Base-by-base conservation (phyloP, 1,140 invertebrate species). In the Grapholita molesta region DNA sequence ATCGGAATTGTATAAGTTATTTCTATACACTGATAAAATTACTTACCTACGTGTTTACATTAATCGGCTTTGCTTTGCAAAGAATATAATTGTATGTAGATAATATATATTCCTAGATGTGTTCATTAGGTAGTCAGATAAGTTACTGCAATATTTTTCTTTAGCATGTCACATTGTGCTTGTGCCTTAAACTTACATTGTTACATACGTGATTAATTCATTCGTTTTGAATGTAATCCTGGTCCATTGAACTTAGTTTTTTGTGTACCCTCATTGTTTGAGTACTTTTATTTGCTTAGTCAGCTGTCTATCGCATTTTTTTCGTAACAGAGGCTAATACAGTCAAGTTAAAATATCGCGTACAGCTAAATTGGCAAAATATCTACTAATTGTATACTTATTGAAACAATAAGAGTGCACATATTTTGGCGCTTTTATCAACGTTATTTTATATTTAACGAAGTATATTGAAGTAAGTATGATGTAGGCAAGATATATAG, bases 271-370 rank as follows among this genome's bases (percentile, higher is more conserved):
- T 18, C 55, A 61, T 61, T 61, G 55, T 61, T 61, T 61, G 55
- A 15, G 55, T 28, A 28, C n/a, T 28, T 61, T 61, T 61, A 61
- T 61, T 61, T 61, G 55, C 55, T 61, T 61, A 61, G 55, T 61
- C 55, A 61, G 25, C 28, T 28, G 7, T 61, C 24, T 61, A 8
- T 21, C 7, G 18, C 21, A 18, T 18, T 48, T 48, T 48, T 48
- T 48, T 48, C 8, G 21, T 48, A 21, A 48, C 42, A 48, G 42
- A 21, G 6, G 7, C 18, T 21, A 4, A 12, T 48, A 48, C 42
- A 48, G 42, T 48, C 18, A 21, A 48, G 42, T 2, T n/a, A 21
- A 21, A 48, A 48, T 48, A 48, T 21, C 38, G 12, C 12, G 2
- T 9, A 12, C n/a, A 1, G 12, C 15, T n/a, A 38, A 6, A 4